Evolutionary conservation across 2,888 invertebrate species (phyloP).

Genomic region (Barypeithes pellucidus): DNA sequence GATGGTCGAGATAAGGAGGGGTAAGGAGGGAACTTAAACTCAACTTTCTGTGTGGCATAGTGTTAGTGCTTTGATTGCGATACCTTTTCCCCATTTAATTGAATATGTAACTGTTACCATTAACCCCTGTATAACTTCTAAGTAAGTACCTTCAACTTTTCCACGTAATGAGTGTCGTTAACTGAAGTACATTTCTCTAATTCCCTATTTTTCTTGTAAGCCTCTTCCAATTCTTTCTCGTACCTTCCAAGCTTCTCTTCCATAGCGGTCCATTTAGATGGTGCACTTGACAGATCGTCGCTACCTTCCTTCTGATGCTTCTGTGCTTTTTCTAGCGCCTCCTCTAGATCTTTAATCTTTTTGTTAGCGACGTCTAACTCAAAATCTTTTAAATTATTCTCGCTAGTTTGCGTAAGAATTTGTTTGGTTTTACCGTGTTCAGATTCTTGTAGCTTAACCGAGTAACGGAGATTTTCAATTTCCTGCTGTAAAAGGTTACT

Average conservation of each 20-base stretch:
- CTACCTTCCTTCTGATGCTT: constrained; percentile 45
- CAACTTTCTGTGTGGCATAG: no score
- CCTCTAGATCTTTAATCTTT: constrained; percentile 59
- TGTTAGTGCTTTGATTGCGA: no score
- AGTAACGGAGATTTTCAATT: constrained; percentile 25
- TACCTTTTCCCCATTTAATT: no score
- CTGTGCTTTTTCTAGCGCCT: constrained; percentile 39
- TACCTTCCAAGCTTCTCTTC: constrained; percentile 38
- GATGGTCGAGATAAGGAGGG: no score
- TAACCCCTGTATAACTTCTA: no score
- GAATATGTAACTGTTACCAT: no score
- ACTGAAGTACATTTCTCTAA: constrained; percentile 14
- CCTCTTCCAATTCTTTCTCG: constrained; percentile 45
- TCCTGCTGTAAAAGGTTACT: constrained; percentile 14
- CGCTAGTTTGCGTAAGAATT: constrained; percentile 21
- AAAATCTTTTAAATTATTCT: constrained; percentile 58
- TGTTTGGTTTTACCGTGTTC: constrained; percentile 27
- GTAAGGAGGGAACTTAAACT: no score
- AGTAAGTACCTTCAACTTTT: constrained; percentile 27
- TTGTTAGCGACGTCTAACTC: constrained; percentile 60
- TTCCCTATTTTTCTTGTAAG: constrained; percentile 38
- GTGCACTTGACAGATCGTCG: constrained; percentile 33
- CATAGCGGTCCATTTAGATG: constrained; percentile 24
- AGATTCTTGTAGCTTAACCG: not conserved
- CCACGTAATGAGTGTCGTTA: not conserved